phyloP scores from a whole-genome alignment of 2,888 invertebrate genomes.

The Agriopis aurantiaria region DNA sequence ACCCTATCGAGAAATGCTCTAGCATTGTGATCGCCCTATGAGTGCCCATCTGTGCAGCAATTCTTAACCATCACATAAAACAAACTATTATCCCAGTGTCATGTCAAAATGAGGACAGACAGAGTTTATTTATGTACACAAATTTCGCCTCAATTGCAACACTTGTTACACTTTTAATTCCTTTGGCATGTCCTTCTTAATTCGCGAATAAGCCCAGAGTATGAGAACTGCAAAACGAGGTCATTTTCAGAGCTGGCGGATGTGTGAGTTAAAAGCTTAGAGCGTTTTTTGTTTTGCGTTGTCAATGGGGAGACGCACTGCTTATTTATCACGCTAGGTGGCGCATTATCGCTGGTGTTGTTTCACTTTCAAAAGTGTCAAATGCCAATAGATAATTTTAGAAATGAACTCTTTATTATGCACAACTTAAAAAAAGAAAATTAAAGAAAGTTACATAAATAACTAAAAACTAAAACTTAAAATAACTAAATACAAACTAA shows the following conservation, averaged over 20 bases:
- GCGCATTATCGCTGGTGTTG: too few relatives aligned
- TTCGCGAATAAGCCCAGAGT: constrained; percentile 40
- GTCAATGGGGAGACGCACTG: too few relatives aligned
- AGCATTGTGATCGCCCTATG: not conserved
- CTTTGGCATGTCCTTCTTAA: constrained; percentile 49
- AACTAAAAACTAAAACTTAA: too few relatives aligned
- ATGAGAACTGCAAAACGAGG: constrained; percentile 55
- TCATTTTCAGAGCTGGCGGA: constrained; percentile 39
- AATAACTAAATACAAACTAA: too few relatives aligned
- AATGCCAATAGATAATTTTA: too few relatives aligned
- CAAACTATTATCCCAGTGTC: not conserved
- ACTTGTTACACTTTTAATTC: constrained; percentile 48
- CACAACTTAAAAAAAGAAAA: too few relatives aligned
- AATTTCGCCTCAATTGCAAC: constrained; percentile 45
- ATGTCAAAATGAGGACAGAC: constrained; percentile 22
- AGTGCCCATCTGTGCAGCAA: not conserved
- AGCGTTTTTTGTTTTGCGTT: constrained; percentile 20
- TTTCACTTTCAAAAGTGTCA: too few relatives aligned
- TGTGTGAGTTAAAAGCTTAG: constrained; percentile 16
- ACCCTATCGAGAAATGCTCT: not conserved
- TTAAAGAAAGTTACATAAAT: too few relatives aligned
- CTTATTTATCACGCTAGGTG: too few relatives aligned
- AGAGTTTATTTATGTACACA: constrained; percentile 32
- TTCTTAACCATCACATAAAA: not conserved
- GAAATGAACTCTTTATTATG: too few relatives aligned